phyloP scores from a whole-genome alignment of 1,140 invertebrate species.

The Goniozus legneri region DNA sequence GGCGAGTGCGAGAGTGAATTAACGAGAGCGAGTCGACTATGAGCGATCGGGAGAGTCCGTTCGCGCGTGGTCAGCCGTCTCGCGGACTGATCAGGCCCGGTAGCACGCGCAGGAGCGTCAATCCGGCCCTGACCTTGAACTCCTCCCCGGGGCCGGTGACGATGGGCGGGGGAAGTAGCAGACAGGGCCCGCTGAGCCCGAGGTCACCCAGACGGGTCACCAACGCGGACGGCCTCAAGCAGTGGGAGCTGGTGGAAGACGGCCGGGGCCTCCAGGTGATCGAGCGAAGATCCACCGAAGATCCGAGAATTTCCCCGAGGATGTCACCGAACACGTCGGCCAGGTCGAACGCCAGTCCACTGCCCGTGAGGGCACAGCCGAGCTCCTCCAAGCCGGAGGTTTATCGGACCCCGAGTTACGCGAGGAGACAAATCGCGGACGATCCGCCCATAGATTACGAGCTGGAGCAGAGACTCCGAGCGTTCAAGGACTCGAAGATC shows the following conservation, averaged over 20 bases:
- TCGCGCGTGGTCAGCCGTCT: constrained; percentile 9
- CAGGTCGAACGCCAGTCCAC: background rate
- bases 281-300: constrained; percentile 20
- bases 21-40: too few relatives aligned
- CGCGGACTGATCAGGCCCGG: constrained; percentile 12
- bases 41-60: constrained; percentile 22
- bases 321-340: background rate
- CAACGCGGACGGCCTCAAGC: constrained; percentile 30
- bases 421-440: constrained; percentile 4
- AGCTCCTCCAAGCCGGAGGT: background rate
- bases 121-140: background rate
- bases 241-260: constrained; percentile 39
- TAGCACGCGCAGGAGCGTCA: background rate
- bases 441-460: constrained; percentile 6
- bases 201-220: constrained; percentile 11
- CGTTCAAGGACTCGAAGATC: constrained; percentile 33
- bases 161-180: constrained; percentile 1
- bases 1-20: too few relatives aligned
- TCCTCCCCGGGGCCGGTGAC: too few relatives aligned
- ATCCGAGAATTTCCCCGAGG: background rate
- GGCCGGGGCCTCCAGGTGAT: constrained; percentile 29
- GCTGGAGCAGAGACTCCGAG: constrained; percentile 26
- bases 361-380: background rate
- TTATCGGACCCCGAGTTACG: constrained; percentile 6
- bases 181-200: constrained; percentile 11